Base-by-base conservation (phyloP, 1,140 invertebrate genomes). In the Drosophila nasuta region DNA sequence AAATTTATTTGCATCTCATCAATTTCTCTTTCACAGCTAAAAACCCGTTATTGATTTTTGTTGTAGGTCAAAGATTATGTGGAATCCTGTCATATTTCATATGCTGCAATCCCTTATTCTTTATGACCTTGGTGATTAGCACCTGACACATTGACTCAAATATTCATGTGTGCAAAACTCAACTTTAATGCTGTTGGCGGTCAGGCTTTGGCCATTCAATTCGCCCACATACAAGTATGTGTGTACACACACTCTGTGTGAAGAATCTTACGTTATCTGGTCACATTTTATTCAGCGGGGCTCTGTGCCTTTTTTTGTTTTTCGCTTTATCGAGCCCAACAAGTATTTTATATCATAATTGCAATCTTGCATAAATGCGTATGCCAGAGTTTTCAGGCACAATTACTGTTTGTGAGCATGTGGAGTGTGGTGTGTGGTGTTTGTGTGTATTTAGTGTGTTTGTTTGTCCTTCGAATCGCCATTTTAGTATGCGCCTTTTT, bases 341-440 rank as follows among this genome's bases (percentile, higher is more conserved):
- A 80, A 81, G 71, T 82, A 71, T 78, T 81, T 81, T 77, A 79
- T 88, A 88, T 88, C 83, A 83, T 88, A 88, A 88, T 88, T 88
- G 83, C 80, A 88, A 88, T 88, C 83, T 88, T 81, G 77, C 81
- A 85, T 71, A 85, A 86, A 78, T 85, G 78, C 66, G 81, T 71
- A 15, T 59, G 69, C 62, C 65, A 69, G 68, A 67, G 58, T 79
- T 82, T 82, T 79, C 69, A 81, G 74, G 82, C 52, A 79, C 68
- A 79, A 76, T 79, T 79, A 77, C 74, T 54, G 58, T 20, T 10
- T 8, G 52, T 54, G 48, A 13, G 49, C 2, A 13, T 43, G 30
- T 56, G 46, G n/a, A 51, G 6, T 43, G 25, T 54, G 56, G 33
- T 62, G 54, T 74, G 15, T 20, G 25, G 25, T 60, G 54, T 15